Base-by-base conservation (phyloP, 1,140 invertebrate species). In the Plectrocnemia conspersa region DNA sequence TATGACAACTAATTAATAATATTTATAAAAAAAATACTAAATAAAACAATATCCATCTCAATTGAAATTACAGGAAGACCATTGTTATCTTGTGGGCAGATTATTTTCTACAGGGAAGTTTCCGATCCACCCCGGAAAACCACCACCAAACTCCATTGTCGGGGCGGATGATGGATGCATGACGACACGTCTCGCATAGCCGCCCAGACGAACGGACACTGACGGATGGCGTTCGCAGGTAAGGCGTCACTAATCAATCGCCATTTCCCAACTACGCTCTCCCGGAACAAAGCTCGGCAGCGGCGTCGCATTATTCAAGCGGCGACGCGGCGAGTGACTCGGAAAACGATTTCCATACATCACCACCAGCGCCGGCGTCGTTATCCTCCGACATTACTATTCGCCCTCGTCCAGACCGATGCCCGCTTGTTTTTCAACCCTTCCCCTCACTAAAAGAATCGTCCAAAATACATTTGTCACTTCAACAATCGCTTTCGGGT, bases 221-320 rank as follows among this genome's bases (percentile, higher is more conserved):
- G 44, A 47, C 22, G 22, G 27, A 47, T 47, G 44, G 7, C 21
- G 21, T n/a, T 27, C 21, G 44, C 44, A 47, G 18, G 44, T 47
- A 29, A 47, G 44, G 44, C 27, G 44, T 47, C 44, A 47, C 27
- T 29, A 47, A 47, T 47, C 44, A 29, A 47, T 47, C 27, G 44
- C n/a, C 44, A 25, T 29, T 44, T 25, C 18, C 35, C 35, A 16
- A 16, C 35, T 10, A n/a, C n/a, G n/a, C n/a, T n/a, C n/a, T n/a
- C 35, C 35, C 27, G 13, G 35, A 38, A 38, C 35, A 38, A 38
- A 38, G 35, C 7, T 10, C 6, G 5, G 7, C 35, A 6, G 10
- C 5, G 35, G 35, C 35, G 35, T 5, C 35, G 35, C 35, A 38
- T 38, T 38, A 38, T 10, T 38, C 35, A 38, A n/a, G 13, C 35